A percentile compares a stretch with the other conserved stretches of the same genome.
Conservation (phyloP, 2,888 invertebrate genomes). For the Sisyra nigra region DNA sequence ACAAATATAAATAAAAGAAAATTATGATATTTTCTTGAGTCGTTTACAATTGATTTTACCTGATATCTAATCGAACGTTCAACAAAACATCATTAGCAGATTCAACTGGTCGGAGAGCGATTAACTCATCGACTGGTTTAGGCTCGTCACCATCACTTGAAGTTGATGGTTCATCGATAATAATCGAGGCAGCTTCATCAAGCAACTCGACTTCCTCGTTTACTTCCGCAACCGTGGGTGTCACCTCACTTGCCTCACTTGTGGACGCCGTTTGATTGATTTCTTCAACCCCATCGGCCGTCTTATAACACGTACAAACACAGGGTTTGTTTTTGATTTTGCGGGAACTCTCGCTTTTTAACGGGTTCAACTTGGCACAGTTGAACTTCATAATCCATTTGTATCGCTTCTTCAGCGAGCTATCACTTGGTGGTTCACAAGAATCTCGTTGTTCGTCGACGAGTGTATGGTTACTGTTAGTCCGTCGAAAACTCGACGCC, state of each 20-base stretch:
- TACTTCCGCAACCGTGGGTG: background rate
- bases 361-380: conserved; percentile 21
- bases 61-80: no score
- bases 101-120: no score
- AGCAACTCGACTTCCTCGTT: no score
- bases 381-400: conserved; percentile 26
- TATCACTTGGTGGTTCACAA: background rate
- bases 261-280: background rate
- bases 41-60: no score
- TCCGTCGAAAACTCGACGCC: conserved; percentile 4
- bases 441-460: background rate
- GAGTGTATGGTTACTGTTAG: background rate
- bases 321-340: conserved; percentile 1
- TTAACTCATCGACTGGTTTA: no score
- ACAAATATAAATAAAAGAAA: background rate
- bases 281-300: background rate
- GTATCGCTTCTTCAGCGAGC: conserved; percentile 20
- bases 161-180: no score
- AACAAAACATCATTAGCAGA: no score
- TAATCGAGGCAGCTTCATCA: no score
- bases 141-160: no score
- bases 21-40: background rate
- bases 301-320: background rate
- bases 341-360: conserved; percentile 13
- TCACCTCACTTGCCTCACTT: background rate